Evolutionary conservation across 2,797 vertebrate genomes (phyloP).

Genomic region (Circus cinereus): DNA sequence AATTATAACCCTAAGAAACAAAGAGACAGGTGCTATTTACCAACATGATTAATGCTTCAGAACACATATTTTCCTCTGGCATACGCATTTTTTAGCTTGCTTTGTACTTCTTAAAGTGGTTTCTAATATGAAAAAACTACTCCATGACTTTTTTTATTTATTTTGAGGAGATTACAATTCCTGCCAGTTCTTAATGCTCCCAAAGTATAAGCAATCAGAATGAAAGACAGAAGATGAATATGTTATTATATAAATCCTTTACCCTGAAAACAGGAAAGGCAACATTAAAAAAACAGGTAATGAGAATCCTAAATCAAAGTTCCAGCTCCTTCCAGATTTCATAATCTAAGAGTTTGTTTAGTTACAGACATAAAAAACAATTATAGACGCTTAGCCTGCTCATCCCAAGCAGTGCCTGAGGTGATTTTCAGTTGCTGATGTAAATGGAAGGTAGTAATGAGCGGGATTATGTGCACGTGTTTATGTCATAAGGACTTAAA

Average conservation of each 20-base stretch:
- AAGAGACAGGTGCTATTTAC: neutral
- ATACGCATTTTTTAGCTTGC: neutral
- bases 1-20: slow-evolving; percentile 86
- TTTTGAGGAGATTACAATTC: neutral
- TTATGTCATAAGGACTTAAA: neutral
- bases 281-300: neutral
- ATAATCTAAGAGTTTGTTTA: neutral
- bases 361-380: neutral
- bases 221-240: neutral
- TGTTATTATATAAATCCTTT: neutral
- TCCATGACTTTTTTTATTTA: neutral
- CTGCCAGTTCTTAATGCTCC: neutral
- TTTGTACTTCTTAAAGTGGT: neutral
- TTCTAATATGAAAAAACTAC: neutral
- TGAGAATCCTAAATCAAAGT: neutral
- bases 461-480: neutral
- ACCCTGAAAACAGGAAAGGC: neutral
- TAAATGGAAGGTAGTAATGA: neutral
- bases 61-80: neutral
- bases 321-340: neutral
- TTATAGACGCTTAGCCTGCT: neutral
- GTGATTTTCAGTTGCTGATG: neutral
- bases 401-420: neutral
- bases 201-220: neutral
- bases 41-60: neutral